phyloP scores from a whole-genome alignment of 2,113 vertebrate genomes.

The Bujurquina vittata region DNA sequence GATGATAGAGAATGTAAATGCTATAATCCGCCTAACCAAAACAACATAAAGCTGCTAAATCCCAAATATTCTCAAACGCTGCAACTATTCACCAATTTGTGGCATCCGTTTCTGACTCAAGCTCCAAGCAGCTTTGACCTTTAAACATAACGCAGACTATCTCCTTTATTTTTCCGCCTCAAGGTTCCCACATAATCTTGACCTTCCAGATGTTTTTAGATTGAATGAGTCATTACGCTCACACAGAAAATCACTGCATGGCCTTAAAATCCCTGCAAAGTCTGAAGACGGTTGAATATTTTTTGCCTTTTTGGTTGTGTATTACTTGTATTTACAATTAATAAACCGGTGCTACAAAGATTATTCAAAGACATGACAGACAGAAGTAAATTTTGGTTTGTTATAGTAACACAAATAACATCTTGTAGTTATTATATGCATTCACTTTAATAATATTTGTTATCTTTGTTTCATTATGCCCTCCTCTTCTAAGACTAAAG shows the following conservation, averaged over 20 bases:
- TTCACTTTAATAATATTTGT: too few relatives aligned
- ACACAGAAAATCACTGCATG: background rate
- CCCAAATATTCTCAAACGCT: accelerated
- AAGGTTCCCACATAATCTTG: background rate
- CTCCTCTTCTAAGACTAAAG: background rate
- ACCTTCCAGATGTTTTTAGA: background rate
- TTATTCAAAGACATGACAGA: background rate
- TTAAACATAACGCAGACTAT: background rate
- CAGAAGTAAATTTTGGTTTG: too few relatives aligned
- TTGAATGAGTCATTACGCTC: background rate
- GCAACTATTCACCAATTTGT: background rate
- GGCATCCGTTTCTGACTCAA: background rate
- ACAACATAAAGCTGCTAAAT: background rate
- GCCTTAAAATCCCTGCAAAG: background rate
- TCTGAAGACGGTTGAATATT: too few relatives aligned
- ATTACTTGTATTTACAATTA: background rate
- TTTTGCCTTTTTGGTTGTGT: too few relatives aligned
- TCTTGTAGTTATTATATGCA: background rate
- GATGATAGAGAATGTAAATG: background rate
- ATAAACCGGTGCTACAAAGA: background rate
- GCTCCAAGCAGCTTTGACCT: background rate
- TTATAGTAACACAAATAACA: too few relatives aligned
- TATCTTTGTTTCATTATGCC: too few relatives aligned
- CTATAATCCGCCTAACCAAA: background rate
- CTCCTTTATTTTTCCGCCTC: background rate